phyloP scores from a whole-genome alignment of 1,140 invertebrate species.

The Drosophila simulans region DNA sequence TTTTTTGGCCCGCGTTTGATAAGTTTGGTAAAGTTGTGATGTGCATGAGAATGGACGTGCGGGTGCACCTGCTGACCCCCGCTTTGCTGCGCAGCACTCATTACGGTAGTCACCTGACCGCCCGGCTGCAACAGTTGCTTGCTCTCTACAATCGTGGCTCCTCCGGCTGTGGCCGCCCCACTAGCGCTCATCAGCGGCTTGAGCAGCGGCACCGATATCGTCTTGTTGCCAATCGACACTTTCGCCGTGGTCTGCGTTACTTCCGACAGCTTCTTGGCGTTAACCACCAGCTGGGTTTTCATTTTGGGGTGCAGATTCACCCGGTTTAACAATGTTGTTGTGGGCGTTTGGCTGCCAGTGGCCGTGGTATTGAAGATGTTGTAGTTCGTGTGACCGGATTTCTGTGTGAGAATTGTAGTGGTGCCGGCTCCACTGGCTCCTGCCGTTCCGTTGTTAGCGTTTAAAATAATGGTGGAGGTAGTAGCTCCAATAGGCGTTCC shows the following conservation, averaged over 20 bases:
- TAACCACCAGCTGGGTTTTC: slow-evolving; percentile 71
- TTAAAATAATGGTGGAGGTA: slow-evolving; percentile 21
- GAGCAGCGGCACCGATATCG: slow-evolving; percentile 87
- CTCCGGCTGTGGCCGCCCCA: slow-evolving; percentile 55
- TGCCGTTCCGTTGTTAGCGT: slow-evolving; percentile 37
- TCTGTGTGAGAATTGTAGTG: slow-evolving; percentile 49
- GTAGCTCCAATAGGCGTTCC: not conserved
- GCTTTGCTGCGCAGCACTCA: slow-evolving; percentile 4
- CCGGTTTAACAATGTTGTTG: slow-evolving; percentile 59
- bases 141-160: slow-evolving; percentile 67
- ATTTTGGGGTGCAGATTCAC: slow-evolving; percentile 64
- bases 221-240: slow-evolving; percentile 87
- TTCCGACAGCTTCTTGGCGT: slow-evolving; percentile 71
- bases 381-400: slow-evolving; percentile 43
- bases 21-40: slow-evolving; percentile 61
- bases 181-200: slow-evolving; percentile 83
- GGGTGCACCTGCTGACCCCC: slow-evolving; percentile 22
- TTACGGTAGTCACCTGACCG: slow-evolving; percentile 38
- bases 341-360: slow-evolving; percentile 16
- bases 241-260: slow-evolving; percentile 82
- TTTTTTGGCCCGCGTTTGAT: slow-evolving; percentile 74
- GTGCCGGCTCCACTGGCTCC: slow-evolving; percentile 9
- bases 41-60: slow-evolving; percentile 52
- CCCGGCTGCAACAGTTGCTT: slow-evolving; percentile 51
- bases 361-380: slow-evolving; percentile 54